Evolutionary conservation across 1,140 invertebrate species (phyloP).

Genomic region (Drosophila ananassae): DNA sequence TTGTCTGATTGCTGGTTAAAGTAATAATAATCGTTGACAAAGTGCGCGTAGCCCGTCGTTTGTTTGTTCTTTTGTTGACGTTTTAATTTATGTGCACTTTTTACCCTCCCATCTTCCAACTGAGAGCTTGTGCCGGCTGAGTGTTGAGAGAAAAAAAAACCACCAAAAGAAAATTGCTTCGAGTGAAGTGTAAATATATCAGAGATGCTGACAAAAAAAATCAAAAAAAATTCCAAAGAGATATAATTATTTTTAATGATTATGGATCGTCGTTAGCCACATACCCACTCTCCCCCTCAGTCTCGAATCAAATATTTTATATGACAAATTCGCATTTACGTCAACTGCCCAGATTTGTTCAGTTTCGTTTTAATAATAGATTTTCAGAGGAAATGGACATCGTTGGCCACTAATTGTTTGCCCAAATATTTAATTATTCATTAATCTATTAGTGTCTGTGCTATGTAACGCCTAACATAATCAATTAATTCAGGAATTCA

Average conservation of each 20-base stretch:
- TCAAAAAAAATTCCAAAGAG: conserved; percentile 26
- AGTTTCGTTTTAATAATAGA: conserved; percentile 23
- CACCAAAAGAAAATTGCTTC: conserved; percentile 23
- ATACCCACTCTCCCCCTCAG: neutral
- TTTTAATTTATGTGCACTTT: conserved; percentile 65
- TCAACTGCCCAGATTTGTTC: conserved; percentile 3
- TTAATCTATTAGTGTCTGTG: conserved; percentile 9
- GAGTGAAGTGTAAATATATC: conserved; percentile 49
- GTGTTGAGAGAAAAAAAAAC: conserved; percentile 25
- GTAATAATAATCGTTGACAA: conserved; percentile 52
- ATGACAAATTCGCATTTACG: neutral
- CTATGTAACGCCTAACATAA: neutral
- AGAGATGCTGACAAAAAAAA: conserved; percentile 15
- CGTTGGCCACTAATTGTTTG: conserved; percentile 33
- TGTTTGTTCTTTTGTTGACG: conserved; percentile 61
- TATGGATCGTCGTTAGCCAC: conserved; percentile 1
- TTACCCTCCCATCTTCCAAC: conserved; percentile 15
- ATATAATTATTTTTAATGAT: conserved; percentile 31
- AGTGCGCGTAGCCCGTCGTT: conserved; percentile 48
- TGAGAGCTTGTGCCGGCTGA: conserved; percentile 46
- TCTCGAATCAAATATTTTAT: conserved; percentile 4
- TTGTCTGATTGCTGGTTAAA: conserved; percentile 38
- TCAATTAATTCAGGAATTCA: conserved; percentile 1
- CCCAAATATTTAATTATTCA: conserved; percentile 25
- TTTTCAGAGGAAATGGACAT: conserved; percentile 9